A percentile compares a stretch with the other conserved stretches of the same genome.
Evolutionary conservation across 1,140 invertebrate genomes (phyloP).

Genomic region (Copidosoma floridanum): DNA sequence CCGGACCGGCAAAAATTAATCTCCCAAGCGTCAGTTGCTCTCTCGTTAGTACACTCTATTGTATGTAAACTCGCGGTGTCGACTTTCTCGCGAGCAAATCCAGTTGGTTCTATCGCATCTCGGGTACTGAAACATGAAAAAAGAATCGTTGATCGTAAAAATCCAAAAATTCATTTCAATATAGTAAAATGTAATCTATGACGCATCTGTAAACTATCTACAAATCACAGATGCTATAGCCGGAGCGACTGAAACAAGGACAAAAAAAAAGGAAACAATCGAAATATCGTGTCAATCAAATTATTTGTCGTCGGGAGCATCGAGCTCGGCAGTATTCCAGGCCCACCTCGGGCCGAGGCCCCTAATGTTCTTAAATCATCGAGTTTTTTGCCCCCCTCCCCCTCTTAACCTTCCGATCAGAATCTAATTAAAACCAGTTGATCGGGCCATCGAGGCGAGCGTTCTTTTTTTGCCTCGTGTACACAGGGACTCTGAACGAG

Average conservation of each 20-base stretch:
- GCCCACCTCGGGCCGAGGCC: background rate
- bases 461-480: conserved; percentile 1
- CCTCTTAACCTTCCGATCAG: conserved; percentile 6
- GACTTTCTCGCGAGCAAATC: too few relatives aligned
- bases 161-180: background rate
- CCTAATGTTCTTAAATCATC: conserved; percentile 22
- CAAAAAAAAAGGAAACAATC: background rate
- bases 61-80: too few relatives aligned
- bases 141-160: background rate
- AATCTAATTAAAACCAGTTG: conserved; percentile 30
- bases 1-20: conserved; percentile 16
- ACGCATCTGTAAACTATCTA: too few relatives aligned
- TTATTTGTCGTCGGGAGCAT: conserved; percentile 4
- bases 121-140: background rate
- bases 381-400: background rate
- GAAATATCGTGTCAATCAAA: conserved; percentile 24
- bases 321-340: too few relatives aligned
- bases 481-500: too few relatives aligned
- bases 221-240: too few relatives aligned
- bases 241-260: too few relatives aligned
- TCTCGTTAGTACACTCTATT: background rate
- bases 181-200: too few relatives aligned
- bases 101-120: background rate
- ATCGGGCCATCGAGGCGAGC: conserved; percentile 12
- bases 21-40: too few relatives aligned